Percentiles rank a stretch among this genome's conserved stretches.
Evolutionary conservation across 2,797 vertebrate species (phyloP).

Genomic region (Hybognathus amarus): DNA sequence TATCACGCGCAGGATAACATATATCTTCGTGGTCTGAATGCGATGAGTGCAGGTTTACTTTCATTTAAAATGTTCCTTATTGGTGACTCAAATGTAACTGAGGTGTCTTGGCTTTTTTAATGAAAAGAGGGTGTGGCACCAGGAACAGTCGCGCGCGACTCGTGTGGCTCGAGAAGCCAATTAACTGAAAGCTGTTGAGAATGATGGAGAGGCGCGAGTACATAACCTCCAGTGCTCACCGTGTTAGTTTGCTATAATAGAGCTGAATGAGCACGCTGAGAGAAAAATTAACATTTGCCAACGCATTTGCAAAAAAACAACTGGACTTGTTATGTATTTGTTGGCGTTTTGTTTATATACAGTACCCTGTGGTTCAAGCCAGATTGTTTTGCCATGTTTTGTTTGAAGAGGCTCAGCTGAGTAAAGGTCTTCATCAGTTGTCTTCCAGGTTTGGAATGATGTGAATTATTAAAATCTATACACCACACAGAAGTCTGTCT

Average conservation of each 20-base stretch:
- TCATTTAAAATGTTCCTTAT: background rate
- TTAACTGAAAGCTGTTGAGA: constrained; percentile 53
- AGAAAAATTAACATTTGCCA: constrained; percentile 6
- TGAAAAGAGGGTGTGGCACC: constrained; percentile 79
- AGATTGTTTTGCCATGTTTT: background rate
- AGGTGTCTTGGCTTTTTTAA: constrained; percentile 48
- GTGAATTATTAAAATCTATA: background rate
- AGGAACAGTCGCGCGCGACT: constrained; percentile 68
- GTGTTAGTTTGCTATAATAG: constrained; percentile 24
- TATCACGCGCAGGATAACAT: background rate
- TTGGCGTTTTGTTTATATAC: background rate
- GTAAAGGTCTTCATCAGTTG: background rate
- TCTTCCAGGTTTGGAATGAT: background rate
- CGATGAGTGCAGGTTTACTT: background rate
- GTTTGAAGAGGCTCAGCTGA: background rate
- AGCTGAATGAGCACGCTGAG: background rate
- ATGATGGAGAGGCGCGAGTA: constrained; percentile 26
- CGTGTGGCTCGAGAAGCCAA: constrained; percentile 47
- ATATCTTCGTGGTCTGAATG: background rate
- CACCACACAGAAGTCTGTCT: background rate
- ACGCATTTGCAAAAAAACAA: background rate
- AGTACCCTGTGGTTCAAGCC: constrained; percentile 6
- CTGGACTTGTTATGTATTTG: constrained; percentile 6
- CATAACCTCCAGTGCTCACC: background rate
- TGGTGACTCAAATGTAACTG: background rate